These are phyloP conservation scores for Botia almorhae DNA, from an alignment of 2,797 vertebrate genomes.

Conservation along the genomic window DNA sequence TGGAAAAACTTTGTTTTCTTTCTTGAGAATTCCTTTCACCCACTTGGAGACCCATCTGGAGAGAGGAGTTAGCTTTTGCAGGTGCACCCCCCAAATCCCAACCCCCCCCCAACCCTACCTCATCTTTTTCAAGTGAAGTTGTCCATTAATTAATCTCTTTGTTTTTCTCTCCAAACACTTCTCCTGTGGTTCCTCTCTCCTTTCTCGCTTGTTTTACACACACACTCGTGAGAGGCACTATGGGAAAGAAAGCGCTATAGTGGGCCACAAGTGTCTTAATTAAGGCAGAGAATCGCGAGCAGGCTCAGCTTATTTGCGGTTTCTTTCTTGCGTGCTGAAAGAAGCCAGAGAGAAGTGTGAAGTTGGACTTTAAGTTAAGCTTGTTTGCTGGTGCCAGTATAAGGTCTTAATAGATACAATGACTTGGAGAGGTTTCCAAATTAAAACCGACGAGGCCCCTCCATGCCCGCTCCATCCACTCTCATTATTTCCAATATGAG, in stretches of 20 bases:
- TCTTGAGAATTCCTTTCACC: slow-evolving; percentile 2
- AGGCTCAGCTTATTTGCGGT: slow-evolving; percentile 68
- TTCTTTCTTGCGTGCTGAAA: slow-evolving; percentile 62
- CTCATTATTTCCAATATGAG: slow-evolving; percentile 65
- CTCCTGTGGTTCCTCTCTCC: slow-evolving; percentile 51
- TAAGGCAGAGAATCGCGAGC: slow-evolving; percentile 63
- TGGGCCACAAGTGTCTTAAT: slow-evolving; percentile 68
- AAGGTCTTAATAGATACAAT: slow-evolving; percentile 76
- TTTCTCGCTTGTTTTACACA: slow-evolving; percentile 62
- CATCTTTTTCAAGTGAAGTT: slow-evolving; percentile 59
- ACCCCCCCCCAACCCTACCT: slow-evolving; percentile 5
- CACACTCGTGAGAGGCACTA: slow-evolving; percentile 60
- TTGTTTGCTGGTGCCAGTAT: slow-evolving; percentile 69
- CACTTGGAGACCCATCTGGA: slow-evolving; percentile 15
- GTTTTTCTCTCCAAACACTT: slow-evolving; percentile 66
- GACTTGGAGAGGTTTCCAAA: slow-evolving; percentile 69
- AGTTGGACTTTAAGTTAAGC: slow-evolving; percentile 67
- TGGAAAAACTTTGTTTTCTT: not conserved
- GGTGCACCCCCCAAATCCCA: not conserved
- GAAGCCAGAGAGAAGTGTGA: slow-evolving; percentile 67
- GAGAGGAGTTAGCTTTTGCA: not conserved
- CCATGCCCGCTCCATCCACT: slow-evolving; percentile 64
- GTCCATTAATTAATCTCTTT: slow-evolving; percentile 67
- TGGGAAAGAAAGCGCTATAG: slow-evolving; percentile 62
- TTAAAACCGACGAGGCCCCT: slow-evolving; percentile 72